These are phyloP conservation scores for Bruchidius siliquastri DNA, from an alignment of 2,888 invertebrate species.

Conservation along the genomic window DNA sequence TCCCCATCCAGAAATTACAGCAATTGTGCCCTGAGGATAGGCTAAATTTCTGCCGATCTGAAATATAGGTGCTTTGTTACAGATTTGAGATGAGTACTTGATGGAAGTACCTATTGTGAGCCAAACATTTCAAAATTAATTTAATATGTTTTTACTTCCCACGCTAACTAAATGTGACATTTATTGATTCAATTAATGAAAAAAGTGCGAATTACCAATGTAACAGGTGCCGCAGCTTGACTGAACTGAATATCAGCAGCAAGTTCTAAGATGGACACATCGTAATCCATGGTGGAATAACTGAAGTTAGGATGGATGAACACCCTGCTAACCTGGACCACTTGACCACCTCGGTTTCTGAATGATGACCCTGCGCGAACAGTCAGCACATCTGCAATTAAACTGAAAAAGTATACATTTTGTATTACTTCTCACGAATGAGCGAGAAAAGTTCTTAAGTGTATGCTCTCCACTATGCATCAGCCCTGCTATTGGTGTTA, in stretches of 20 bases:
- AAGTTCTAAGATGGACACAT: constrained; percentile 8
- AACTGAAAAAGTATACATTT: neutral
- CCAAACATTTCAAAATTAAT: no score
- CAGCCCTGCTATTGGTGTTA: no score
- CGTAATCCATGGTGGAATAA: constrained; percentile 12
- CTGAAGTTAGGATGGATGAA: constrained; percentile 7
- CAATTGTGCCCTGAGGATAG: constrained; percentile 3
- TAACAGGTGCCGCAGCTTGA: neutral
- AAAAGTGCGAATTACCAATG: no score
- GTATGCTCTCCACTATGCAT: no score
- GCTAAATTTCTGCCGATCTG: neutral
- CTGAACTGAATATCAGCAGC: neutral
- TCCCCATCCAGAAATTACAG: constrained; percentile 17
- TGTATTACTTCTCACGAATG: no score
- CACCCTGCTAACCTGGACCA: constrained; percentile 4
- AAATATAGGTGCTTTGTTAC: neutral
- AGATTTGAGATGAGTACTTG: no score
- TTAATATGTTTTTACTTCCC: no score
- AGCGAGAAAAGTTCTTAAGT: no score
- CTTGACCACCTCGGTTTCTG: constrained; percentile 4
- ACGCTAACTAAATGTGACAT: no score
- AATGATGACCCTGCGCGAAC: neutral
- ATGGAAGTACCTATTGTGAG: no score
- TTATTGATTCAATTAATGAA: no score
- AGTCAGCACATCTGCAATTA: neutral